These are phyloP conservation scores for Eulithis testata DNA, from an alignment of 2,888 invertebrate genomes.

Conservation along the genomic window DNA sequence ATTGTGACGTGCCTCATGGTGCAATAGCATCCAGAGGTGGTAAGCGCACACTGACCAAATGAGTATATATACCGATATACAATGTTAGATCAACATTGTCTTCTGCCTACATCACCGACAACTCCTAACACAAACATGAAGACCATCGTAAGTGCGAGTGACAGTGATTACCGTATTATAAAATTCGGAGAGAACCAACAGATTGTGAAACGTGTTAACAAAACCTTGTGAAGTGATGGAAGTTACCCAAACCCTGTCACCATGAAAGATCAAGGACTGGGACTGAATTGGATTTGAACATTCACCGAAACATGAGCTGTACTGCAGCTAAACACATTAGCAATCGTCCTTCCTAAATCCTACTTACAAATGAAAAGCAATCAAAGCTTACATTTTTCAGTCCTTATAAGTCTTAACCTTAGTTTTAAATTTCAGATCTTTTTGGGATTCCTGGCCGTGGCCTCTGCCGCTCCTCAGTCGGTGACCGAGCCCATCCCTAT, in stretches of 20 bases:
- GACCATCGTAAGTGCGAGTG: slow-evolving; percentile 79
- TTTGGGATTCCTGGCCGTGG: slow-evolving; percentile 67
- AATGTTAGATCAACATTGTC: slow-evolving; percentile 77
- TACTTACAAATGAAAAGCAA: background rate
- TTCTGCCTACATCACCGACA: slow-evolving; percentile 70
- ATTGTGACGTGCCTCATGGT: slow-evolving; percentile 72
- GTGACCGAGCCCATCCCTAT: slow-evolving; percentile 77
- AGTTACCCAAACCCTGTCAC: slow-evolving; percentile 8
- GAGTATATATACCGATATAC: slow-evolving; percentile 80
- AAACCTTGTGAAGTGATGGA: slow-evolving; percentile 31
- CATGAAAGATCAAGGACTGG: slow-evolving; percentile 6
- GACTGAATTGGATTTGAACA: background rate
- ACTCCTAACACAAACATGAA: slow-evolving; percentile 75
- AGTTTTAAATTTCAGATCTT: slow-evolving; percentile 65
- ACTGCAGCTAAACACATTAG: too few species aligned
- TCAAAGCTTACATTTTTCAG: background rate
- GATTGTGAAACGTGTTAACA: slow-evolving; percentile 42
- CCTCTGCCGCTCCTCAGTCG: slow-evolving; percentile 70
- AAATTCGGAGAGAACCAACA: slow-evolving; percentile 31
- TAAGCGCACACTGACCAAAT: slow-evolving; percentile 66
- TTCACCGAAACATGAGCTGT: background rate
- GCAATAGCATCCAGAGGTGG: slow-evolving; percentile 77
- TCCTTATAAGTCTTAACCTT: background rate
- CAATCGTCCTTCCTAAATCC: background rate
- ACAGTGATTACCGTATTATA: slow-evolving; percentile 53